Percentiles rank a stretch among this genome's conserved stretches.
Conservation (phyloP, 2,888 invertebrate genomes). For the Pachydiplax longipennis region DNA sequence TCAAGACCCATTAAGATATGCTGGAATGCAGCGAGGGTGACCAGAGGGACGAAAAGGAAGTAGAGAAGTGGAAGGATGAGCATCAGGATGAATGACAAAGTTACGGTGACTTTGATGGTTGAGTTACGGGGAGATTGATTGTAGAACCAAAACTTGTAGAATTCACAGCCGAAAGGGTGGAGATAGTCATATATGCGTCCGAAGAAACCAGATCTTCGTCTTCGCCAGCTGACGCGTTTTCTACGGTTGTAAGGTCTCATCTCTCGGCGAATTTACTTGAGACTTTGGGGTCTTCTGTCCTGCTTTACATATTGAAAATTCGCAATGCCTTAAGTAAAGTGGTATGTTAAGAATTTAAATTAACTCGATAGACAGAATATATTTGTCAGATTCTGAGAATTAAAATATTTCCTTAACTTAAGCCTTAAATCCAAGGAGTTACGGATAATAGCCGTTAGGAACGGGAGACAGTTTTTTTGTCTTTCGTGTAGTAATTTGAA, state of each 20-base stretch:
- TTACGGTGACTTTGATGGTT: neutral
- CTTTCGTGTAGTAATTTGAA: too few species aligned
- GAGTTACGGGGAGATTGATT: neutral
- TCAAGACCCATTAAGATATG: neutral
- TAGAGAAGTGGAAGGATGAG: neutral
- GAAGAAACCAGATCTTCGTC: conserved; percentile 12
- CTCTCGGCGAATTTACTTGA: neutral
- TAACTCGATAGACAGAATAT: too few species aligned
- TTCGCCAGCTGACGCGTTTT: neutral
- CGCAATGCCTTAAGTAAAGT: too few species aligned
- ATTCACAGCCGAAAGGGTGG: neutral
- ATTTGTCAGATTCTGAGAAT: too few species aligned
- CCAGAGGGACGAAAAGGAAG: neutral
- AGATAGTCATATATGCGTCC: conserved; percentile 17
- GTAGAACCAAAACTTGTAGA: conserved; percentile 3
- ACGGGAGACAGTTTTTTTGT: too few species aligned
- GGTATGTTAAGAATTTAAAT: too few species aligned
- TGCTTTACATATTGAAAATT: too few species aligned
- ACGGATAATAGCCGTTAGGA: too few species aligned
- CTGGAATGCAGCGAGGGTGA: neutral
- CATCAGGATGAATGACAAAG: neutral
- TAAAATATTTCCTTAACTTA: too few species aligned
- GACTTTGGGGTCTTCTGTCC: too few species aligned
- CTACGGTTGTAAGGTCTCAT: neutral
- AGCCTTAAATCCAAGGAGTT: too few species aligned